Evolutionary conservation across 2,888 invertebrate species (phyloP).

Genomic region (Zygaena filipendulae): DNA sequence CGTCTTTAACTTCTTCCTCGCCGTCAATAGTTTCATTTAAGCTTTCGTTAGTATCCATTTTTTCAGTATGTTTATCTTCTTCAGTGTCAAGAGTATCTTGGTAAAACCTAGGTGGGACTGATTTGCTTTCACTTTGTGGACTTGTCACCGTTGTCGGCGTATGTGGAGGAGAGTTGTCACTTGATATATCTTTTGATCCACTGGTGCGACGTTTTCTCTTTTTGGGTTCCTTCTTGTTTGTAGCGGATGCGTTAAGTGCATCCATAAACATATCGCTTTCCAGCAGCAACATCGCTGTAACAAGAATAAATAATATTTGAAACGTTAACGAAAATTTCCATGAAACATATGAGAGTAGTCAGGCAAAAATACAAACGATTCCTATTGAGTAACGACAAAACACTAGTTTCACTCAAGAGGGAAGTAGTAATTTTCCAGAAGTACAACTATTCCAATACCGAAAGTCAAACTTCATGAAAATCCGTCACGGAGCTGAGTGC

Average conservation of each 20-base stretch:
- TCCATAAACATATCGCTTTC: constrained; percentile 97
- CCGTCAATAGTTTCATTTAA: constrained; percentile 19
- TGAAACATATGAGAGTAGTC: too few species aligned
- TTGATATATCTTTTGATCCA: constrained; percentile 71
- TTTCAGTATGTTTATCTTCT: constrained; percentile 69
- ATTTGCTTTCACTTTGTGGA: constrained; percentile 51
- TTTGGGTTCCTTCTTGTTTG: constrained; percentile 78
- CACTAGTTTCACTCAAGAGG: too few species aligned
- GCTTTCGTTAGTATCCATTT: constrained; percentile 31
- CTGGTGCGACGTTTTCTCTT: constrained; percentile 83
- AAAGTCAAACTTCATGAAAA: too few species aligned
- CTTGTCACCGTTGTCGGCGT: constrained; percentile 60
- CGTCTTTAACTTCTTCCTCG: constrained; percentile 28
- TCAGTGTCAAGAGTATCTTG: constrained; percentile 88
- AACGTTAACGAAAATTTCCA: neutral
- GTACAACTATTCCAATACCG: too few species aligned
- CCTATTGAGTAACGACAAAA: too few species aligned
- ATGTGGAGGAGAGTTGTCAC: constrained; percentile 65
- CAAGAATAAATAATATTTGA: constrained; percentile 25
- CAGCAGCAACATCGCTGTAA: constrained; percentile 79
- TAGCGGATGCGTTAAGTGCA: constrained; percentile 82
- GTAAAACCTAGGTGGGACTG: constrained; percentile 83
- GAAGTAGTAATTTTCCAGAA: too few species aligned
- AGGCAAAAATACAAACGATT: too few species aligned
- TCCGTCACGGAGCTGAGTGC: too few species aligned